Evolutionary conservation across 2,797 vertebrate genomes (phyloP).

Genomic region (Brotula barbata): DNA sequence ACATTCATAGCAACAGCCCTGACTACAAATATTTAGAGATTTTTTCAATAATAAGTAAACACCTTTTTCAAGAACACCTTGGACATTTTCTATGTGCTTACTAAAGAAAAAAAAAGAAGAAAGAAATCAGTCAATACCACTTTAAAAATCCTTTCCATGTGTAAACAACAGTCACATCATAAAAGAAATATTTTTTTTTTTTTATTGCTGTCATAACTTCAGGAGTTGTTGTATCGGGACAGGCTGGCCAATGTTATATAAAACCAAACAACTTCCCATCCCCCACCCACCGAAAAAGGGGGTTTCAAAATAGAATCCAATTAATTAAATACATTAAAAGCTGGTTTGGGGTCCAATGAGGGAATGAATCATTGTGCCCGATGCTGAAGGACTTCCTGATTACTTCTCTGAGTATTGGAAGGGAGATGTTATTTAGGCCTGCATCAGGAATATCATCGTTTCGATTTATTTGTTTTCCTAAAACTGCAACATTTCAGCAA

Average conservation of each 20-base stretch:
- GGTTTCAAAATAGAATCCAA: conserved; percentile 63
- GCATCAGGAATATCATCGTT: conserved; percentile 56
- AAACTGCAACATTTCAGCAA: not conserved
- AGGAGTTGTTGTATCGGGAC: conserved; percentile 49
- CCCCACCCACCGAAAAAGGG: conserved; percentile 27
- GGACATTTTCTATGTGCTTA: too few species aligned
- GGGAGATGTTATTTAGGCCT: conserved; percentile 68
- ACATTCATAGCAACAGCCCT: too few species aligned
- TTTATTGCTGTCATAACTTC: conserved; percentile 12
- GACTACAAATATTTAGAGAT: too few species aligned
- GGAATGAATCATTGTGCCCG: conserved; percentile 75
- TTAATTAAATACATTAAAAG: conserved; percentile 77
- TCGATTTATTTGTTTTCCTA: conserved; percentile 48
- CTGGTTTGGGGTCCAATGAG: conserved; percentile 65
- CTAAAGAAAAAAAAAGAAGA: too few species aligned
- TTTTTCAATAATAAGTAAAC: too few species aligned
- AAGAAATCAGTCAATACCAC: too few species aligned
- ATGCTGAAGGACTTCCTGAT: conserved; percentile 71
- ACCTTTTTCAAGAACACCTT: not conserved
- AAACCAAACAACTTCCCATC: conserved; percentile 41
- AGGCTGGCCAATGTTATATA: conserved; percentile 51
- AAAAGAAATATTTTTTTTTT: conserved; percentile 6
- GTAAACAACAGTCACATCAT: not conserved
- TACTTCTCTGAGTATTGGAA: conserved; percentile 60
- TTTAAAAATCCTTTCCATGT: too few species aligned